A percentile compares a stretch with the other conserved stretches of the same genome.
These are phyloP conservation scores for Onychomys torridus DNA, from an alignment of 2,797 vertebrate species.

Conservation along the genomic window DNA sequence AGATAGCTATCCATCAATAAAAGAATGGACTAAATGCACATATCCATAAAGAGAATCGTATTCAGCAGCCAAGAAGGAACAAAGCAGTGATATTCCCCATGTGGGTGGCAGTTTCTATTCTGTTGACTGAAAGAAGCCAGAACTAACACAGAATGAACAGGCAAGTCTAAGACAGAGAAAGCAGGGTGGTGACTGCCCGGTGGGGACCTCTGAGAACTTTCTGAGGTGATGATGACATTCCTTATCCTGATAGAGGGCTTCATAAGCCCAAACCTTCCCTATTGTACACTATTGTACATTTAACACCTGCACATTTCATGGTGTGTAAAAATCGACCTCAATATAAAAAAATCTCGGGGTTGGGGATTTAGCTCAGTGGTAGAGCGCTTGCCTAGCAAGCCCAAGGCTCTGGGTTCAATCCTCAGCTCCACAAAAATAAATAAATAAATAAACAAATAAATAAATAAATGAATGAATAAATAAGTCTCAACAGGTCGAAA, in stretches of 20 bases:
- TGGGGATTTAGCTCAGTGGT: too few species aligned
- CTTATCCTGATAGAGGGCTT: not conserved
- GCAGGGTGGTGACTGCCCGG: not conserved
- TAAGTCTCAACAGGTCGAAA: constrained; percentile 17
- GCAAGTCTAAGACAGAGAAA: not conserved
- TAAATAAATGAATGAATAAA: too few species aligned
- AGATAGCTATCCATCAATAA: not conserved
- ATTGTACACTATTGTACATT: not conserved
- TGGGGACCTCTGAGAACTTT: not conserved
- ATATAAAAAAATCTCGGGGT: too few species aligned
- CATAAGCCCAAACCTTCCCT: not conserved
- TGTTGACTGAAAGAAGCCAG: not conserved
- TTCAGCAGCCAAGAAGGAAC: not conserved
- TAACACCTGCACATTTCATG: constrained; percentile 31
- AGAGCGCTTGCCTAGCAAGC: too few species aligned
- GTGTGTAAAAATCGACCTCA: constrained; percentile 5
- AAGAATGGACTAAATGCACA: not conserved
- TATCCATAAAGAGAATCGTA: not conserved
- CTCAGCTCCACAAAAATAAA: too few species aligned
- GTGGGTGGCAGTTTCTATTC: not conserved
- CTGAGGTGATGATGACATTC: not conserved
- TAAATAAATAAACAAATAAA: too few species aligned
- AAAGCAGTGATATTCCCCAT: fast-evolving
- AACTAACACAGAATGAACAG: not conserved
- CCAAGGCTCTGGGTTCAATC: too few species aligned